phyloP scores from a whole-genome alignment of 2,797 vertebrate genomes.

The Gymnodraco acuticeps region DNA sequence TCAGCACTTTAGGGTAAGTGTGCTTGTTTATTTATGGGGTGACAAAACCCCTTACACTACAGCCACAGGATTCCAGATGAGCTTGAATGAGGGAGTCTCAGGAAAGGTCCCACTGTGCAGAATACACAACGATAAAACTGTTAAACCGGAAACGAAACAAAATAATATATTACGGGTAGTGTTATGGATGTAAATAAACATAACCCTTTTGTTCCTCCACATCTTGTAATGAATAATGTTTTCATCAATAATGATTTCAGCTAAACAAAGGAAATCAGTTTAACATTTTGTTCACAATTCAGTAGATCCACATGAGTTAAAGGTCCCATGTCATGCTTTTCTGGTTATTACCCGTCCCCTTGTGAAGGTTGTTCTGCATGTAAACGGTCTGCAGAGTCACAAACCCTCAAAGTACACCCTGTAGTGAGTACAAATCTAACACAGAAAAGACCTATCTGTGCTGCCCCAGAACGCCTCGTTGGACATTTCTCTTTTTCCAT shows the following conservation, averaged over 20 bases:
- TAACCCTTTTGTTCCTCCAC: not conserved
- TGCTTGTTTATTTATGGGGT: slow-evolving; percentile 14
- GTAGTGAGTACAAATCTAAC: too few species aligned
- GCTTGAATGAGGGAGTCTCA: not conserved
- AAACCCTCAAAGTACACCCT: too few species aligned
- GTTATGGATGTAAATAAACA: not conserved
- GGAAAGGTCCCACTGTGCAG: not conserved
- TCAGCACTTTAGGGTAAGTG: slow-evolving; percentile 98
- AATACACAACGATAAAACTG: slow-evolving; percentile 3
- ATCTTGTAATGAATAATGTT: not conserved
- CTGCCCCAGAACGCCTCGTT: too few species aligned
- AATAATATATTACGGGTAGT: not conserved
- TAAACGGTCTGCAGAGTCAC: too few species aligned
- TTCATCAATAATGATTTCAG: not conserved
- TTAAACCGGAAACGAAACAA: too few species aligned
- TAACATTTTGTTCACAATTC: not conserved
- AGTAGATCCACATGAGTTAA: not conserved
- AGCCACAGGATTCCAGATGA: not conserved
- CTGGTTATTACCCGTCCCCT: too few species aligned
- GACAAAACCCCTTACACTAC: not conserved
- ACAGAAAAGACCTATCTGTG: too few species aligned
- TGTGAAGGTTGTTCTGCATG: too few species aligned
- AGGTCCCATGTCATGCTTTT: too few species aligned
- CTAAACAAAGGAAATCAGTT: not conserved
- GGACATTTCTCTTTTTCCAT: too few species aligned